These are phyloP conservation scores for Pollenia angustigena DNA, from an alignment of 2,888 invertebrate species.

Conservation along the genomic window DNA sequence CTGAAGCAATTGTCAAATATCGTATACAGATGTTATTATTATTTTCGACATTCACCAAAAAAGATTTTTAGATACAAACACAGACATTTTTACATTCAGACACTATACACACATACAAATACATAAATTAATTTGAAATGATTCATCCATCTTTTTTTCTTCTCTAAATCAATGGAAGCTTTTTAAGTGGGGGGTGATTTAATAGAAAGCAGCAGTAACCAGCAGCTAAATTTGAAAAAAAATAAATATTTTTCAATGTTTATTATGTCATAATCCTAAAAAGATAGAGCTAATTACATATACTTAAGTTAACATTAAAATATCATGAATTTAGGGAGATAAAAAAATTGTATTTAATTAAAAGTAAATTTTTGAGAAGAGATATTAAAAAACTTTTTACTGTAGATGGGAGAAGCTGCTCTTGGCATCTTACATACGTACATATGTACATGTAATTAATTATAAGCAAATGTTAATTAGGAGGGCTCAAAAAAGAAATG, in stretches of 20 bases:
- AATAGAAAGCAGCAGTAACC: not conserved
- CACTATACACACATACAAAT: not conserved
- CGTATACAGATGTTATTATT: not conserved
- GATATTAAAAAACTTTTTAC: no score
- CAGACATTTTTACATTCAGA: no score
- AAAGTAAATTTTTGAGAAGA: no score
- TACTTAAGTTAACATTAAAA: not conserved
- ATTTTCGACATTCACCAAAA: not conserved
- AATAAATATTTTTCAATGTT: not conserved
- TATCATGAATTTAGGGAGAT: not conserved
- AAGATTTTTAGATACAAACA: no score
- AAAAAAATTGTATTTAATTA: no score
- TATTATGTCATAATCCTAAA: constrained; percentile 23
- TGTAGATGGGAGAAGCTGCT: not conserved
- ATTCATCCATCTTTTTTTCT: not conserved
- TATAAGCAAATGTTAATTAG: not conserved
- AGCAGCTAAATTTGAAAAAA: not conserved
- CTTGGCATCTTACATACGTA: not conserved
- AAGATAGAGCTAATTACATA: not conserved
- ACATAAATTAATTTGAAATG: not conserved
- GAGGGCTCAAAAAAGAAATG: no score
- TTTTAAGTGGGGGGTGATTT: not conserved
- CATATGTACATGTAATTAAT: not conserved
- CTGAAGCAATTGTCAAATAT: constrained; percentile 21
- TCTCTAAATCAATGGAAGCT: not conserved